Evolutionary conservation across 2,797 vertebrate genomes (phyloP).

Genomic region (Limnodromus scolopaceus): DNA sequence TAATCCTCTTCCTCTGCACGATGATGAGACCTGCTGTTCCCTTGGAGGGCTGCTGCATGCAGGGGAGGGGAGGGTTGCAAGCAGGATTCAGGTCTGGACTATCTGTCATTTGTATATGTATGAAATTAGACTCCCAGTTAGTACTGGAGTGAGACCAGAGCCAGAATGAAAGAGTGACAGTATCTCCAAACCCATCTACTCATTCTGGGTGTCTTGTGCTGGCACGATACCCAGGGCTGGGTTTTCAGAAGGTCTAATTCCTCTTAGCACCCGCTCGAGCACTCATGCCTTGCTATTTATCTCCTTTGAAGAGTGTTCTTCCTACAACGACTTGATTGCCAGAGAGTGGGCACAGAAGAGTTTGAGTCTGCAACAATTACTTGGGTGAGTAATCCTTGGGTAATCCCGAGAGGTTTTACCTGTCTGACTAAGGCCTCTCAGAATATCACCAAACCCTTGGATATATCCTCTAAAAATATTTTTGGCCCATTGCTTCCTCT

Average conservation of each 20-base stretch:
- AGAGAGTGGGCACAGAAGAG: constrained; percentile 7
- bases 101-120: not conserved
- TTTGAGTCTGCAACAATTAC: constrained; percentile 20
- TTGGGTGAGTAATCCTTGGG: constrained; percentile 33
- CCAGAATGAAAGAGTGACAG: not conserved
- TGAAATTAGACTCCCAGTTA: not conserved
- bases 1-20: not conserved
- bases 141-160: not conserved
- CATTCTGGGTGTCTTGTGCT: not conserved
- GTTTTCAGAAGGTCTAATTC: not conserved
- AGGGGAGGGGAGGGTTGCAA: not conserved
- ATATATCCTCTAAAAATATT: not conserved
- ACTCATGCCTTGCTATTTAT: not conserved
- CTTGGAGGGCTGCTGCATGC: not conserved
- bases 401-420: constrained; percentile 13
- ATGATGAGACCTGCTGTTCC: not conserved
- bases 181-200: not conserved
- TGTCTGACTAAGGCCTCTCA: constrained; percentile 6
- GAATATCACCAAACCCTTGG: not conserved
- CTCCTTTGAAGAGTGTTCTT: constrained; percentile 1
- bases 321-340: not conserved
- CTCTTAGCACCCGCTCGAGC: not conserved
- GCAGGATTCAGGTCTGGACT: not conserved
- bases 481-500: constrained; percentile 12
- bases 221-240: not conserved